phyloP scores from a whole-genome alignment of 1,140 invertebrate species.

The Brachionus asplanchnoidis region DNA sequence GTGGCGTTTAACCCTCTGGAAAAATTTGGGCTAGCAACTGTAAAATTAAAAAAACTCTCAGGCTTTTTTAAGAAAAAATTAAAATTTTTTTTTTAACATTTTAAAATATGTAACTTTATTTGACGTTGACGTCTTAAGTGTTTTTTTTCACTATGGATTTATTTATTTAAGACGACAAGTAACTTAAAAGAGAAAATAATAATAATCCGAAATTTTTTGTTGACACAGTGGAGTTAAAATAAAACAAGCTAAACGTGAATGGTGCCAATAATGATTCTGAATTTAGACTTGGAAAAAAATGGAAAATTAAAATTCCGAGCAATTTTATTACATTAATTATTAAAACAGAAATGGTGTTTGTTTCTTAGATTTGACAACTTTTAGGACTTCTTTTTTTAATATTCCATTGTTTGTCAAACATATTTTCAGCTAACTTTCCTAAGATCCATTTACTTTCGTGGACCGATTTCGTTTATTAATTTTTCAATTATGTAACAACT shows the following conservation, averaged over 20 bases:
- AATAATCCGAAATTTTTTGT: neutral
- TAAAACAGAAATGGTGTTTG: neutral
- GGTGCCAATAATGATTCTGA: neutral
- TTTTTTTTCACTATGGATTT: neutral
- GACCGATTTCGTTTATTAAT: neutral
- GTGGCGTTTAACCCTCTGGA: neutral
- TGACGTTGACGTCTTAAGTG: neutral
- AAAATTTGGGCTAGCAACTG: neutral
- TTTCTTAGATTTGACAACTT: neutral
- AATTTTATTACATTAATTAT: constrained; percentile 2
- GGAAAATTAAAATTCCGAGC: neutral
- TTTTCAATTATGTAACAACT: neutral
- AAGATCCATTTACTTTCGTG: neutral
- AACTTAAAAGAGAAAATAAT: neutral
- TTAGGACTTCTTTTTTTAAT: neutral
- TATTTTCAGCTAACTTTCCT: neutral
- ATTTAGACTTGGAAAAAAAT: neutral
- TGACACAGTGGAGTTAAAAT: neutral
- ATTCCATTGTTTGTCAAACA: neutral
- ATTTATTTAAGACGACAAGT: constrained; percentile 10
- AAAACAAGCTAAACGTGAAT: neutral
- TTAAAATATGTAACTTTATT: neutral
- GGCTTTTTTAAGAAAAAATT: neutral
- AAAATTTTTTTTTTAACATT: neutral
- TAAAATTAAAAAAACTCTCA: neutral